Percentiles rank a stretch among this genome's conserved stretches.
Conservation (phyloP, 2,113 vertebrate genomes). For the Salvator merianae region DNA sequence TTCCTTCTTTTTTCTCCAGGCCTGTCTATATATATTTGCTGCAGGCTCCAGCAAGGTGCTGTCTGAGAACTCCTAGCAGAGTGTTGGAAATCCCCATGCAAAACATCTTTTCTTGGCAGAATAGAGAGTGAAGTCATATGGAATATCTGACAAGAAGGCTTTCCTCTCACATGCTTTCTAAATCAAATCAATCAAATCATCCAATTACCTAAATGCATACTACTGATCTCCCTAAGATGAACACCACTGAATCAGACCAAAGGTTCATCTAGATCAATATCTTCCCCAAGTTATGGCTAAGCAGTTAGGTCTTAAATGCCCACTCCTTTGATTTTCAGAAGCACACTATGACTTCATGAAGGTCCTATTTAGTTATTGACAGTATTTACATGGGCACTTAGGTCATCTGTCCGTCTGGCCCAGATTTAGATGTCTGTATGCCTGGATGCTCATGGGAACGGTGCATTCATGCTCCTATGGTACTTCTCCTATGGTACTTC, state of each 20-base stretch:
- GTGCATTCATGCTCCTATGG: no score
- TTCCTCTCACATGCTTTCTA: conserved; percentile 51
- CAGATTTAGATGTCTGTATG: no score
- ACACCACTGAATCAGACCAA: not conserved
- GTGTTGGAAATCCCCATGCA: conserved; percentile 30
- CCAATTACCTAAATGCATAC: conserved; percentile 38
- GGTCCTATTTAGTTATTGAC: no score
- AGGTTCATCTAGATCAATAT: not conserved
- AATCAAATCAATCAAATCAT: conserved; percentile 22
- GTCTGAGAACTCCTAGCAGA: conserved; percentile 19
- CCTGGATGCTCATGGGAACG: no score
- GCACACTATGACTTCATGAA: not conserved
- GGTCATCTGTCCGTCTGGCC: no score
- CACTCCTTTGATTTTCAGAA: not conserved
- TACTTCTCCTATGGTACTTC: no score
- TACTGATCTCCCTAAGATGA: not conserved
- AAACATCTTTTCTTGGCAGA: conserved; percentile 44
- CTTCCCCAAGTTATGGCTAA: not conserved
- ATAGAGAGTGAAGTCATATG: conserved; percentile 44
- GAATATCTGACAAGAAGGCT: conserved; percentile 47
- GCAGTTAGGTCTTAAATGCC: no score
- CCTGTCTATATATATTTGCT: conserved; percentile 1
- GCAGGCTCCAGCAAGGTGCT: conserved; percentile 37
- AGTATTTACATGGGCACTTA: no score
- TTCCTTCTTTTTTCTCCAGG: not conserved